Conservation (phyloP, 1,140 invertebrate genomes). For the Drosophila ironensis region DNA sequence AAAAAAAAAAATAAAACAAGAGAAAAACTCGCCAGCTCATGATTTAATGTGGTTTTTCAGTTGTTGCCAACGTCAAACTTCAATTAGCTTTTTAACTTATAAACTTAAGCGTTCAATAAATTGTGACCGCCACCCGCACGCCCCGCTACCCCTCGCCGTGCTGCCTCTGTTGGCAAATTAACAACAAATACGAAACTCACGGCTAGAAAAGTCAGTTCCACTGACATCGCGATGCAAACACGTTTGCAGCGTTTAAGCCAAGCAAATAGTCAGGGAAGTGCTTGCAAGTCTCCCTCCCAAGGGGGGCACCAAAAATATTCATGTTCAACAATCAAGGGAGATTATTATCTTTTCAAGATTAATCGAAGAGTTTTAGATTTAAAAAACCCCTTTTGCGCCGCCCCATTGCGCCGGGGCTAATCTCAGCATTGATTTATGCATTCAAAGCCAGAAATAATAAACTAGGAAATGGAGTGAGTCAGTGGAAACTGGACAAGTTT, state of each 20-base stretch:
- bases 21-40: conserved; percentile 28
- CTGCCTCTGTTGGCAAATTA: conserved; percentile 25
- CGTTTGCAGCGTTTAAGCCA: conserved; percentile 31
- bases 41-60: conserved; percentile 17
- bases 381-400: not conserved
- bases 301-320: too few species aligned
- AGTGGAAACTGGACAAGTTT: conserved; percentile 28
- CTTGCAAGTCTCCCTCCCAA: too few species aligned
- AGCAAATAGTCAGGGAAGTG: conserved; percentile 1
- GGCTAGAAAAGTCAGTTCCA: conserved; percentile 57
- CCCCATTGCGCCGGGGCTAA: conserved; percentile 4
- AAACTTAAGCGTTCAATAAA: conserved; percentile 71
- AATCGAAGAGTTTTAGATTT: not conserved
- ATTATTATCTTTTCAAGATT: not conserved
- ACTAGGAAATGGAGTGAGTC: conserved; percentile 59
- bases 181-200: conserved; percentile 42
- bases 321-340: too few species aligned
- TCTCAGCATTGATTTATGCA: conserved; percentile 58
- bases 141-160: not conserved
- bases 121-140: conserved; percentile 25
- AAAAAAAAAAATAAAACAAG: conserved; percentile 30
- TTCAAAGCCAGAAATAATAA: conserved; percentile 49
- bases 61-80: conserved; percentile 57
- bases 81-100: conserved; percentile 73
- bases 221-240: conserved; percentile 48